Evolutionary conservation across 2,113 vertebrate genomes (phyloP), one percentile per base, ranked within the genome.

Genomic region (Salvelinus namaycush): DNA sequence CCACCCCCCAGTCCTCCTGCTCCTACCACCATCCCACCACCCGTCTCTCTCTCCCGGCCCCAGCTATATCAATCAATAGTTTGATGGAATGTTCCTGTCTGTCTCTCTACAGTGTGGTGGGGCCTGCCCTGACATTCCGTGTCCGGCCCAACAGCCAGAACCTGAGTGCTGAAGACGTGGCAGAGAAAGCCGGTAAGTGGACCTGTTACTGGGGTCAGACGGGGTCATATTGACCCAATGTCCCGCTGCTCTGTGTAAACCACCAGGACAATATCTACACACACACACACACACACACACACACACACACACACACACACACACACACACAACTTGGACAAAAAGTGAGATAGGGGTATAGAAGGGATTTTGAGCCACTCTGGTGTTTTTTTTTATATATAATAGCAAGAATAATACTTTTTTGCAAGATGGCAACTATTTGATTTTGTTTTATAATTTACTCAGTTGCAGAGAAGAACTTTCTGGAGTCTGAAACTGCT

Each of bases 121-220:
- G 95, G 78, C 93, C 96, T 0, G 93, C 95, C 0, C 86, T 97
- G 79, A 97, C 94, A n/a, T 97, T 97, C 89, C 92, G 94, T 68
- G 87, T 97, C 87, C 88, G 86, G 66, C 96, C 97, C 27, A 97
- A 97, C 80, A 83, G 92, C n/a, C 95, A 95, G 82, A 99, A 97
- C 90, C 85, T 96, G 72, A 95, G 94, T 0, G 86, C 95, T 3
- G 92, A 81, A 0, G 94, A 96, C 0, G 93, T 94, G 72, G 93
- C 96, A 4, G 81, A 86, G 48, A 94, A 91, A 84, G 95, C 97
- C 7, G 94, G 97, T 98, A 87, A 89, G 92, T 89, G 62, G 44
- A n/a, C 9, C 14, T 39, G 34, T n/a, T 26, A 12, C 22, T 3
- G 16, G 67, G 34, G 31, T 69, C 68, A 67, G 64, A 66, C 24